phyloP scores from a whole-genome alignment of 2,888 invertebrate genomes.

The Heliconius aoede region DNA sequence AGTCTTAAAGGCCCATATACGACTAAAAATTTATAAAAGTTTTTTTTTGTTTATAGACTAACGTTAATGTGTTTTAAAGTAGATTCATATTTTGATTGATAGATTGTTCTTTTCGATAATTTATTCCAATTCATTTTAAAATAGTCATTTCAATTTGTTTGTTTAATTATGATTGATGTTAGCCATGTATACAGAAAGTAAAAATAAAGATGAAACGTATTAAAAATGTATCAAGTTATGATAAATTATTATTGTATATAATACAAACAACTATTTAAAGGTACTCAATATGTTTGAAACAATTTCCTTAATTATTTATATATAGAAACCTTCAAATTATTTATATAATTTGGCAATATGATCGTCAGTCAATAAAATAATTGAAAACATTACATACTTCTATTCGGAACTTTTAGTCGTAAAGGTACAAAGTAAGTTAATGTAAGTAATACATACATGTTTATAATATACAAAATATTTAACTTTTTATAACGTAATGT shows the following conservation, averaged over 20 bases:
- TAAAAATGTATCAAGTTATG: conserved; percentile 14
- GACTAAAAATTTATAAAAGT: neutral
- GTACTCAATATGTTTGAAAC: neutral
- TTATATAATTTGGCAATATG: no score
- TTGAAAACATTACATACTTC: no score
- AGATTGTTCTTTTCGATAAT: conserved; percentile 64
- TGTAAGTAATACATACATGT: no score
- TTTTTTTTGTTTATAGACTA: conserved; percentile 4
- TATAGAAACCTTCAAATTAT: no score
- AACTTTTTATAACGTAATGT: no score
- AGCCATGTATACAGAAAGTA: conserved; percentile 23
- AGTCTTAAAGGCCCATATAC: no score
- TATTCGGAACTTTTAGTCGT: no score
- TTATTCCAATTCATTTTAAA: conserved; percentile 63
- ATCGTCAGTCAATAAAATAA: no score
- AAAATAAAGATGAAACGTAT: conserved; percentile 10
- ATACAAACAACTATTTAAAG: neutral
- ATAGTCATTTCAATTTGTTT: conserved; percentile 64
- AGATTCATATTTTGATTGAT: conserved; percentile 80
- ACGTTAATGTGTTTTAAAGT: conserved; percentile 77
- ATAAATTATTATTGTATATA: conserved; percentile 18
- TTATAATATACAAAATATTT: no score
- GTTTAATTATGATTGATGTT: conserved; percentile 75
- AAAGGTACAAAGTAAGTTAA: no score
- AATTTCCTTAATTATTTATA: neutral